These are phyloP conservation scores for Zingel zingel DNA, from an alignment of 2,113 vertebrate genomes.

Conservation along the genomic window DNA sequence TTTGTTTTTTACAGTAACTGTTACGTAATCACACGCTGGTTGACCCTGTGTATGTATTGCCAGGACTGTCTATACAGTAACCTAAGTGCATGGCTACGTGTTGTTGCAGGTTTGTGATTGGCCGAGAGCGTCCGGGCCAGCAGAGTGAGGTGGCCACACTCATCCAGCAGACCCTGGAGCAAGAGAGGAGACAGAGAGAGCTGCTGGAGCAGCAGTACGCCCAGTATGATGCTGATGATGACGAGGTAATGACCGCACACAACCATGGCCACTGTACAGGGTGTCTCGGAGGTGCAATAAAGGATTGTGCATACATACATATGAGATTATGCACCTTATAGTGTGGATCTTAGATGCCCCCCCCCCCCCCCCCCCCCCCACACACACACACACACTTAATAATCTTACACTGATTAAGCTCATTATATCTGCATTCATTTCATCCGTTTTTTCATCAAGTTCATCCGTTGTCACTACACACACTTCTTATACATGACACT, in stretches of 20 bases:
- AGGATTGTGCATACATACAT: not conserved
- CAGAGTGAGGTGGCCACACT: slow-evolving; percentile 97
- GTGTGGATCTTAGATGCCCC: not conserved
- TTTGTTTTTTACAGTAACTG: not conserved
- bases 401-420: slow-evolving; percentile 1
- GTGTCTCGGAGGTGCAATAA: not conserved
- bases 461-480: not conserved
- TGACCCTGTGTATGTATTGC: not conserved
- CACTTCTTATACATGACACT: slow-evolving; percentile 27
- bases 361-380: too few species aligned
- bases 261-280: not conserved
- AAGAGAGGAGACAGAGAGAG: slow-evolving; percentile 95
- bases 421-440: slow-evolving; percentile 30
- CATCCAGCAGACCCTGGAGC: slow-evolving; percentile 98
- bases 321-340: not conserved
- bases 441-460: not conserved
- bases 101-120: slow-evolving; percentile 93
- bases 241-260: slow-evolving; percentile 88
- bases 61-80: not conserved
- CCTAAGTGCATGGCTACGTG: slow-evolving; percentile 22
- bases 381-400: not conserved
- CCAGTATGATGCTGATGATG: slow-evolving; percentile 96
- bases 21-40: not conserved
- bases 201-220: slow-evolving; percentile 96
- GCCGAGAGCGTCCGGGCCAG: slow-evolving; percentile 96